A percentile compares a stretch with the other conserved stretches of the same genome.
phyloP scores from a whole-genome alignment of 2,113 vertebrate species.

The Sinocyclocheilus grahami region DNA sequence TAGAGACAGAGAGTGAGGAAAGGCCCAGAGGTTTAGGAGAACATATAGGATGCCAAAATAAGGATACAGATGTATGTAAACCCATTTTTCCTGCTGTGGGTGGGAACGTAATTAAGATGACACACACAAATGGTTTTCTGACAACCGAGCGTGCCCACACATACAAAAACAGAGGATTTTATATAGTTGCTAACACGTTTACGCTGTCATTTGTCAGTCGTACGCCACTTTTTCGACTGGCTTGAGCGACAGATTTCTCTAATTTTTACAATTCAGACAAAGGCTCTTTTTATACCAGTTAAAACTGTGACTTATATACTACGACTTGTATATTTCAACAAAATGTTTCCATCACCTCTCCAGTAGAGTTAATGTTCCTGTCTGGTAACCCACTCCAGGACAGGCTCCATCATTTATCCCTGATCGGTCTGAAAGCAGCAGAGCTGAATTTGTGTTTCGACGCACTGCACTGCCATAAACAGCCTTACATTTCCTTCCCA shows the following conservation, averaged over 20 bases:
- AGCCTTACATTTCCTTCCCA: constrained; percentile 61
- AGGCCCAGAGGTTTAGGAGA: constrained; percentile 43
- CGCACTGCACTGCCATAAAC: constrained; percentile 59
- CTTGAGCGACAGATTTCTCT: neutral
- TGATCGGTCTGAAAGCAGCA: constrained; percentile 65
- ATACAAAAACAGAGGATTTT: constrained; percentile 48
- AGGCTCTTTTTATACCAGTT: neutral
- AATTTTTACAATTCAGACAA: neutral
- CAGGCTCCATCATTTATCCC: constrained; percentile 69
- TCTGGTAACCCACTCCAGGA: constrained; percentile 53
- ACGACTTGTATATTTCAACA: neutral
- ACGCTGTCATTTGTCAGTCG: constrained; percentile 35
- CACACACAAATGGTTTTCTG: constrained; percentile 65
- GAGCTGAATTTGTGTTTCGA: constrained; percentile 60
- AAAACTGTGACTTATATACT: neutral
- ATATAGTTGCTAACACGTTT: constrained; percentile 55
- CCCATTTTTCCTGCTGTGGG: constrained; percentile 70
- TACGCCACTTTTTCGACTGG: neutral
- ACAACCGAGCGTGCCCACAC: constrained; percentile 69
- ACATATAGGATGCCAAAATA: constrained; percentile 38
- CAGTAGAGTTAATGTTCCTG: constrained; percentile 45
- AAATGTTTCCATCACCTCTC: constrained; percentile 29
- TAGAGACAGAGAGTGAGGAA: constrained; percentile 45
- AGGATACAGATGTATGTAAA: constrained; percentile 73
- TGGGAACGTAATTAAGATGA: constrained; percentile 71